Base-by-base conservation (phyloP, 2,797 vertebrate species). In the Hozukius guyotensis region DNA sequence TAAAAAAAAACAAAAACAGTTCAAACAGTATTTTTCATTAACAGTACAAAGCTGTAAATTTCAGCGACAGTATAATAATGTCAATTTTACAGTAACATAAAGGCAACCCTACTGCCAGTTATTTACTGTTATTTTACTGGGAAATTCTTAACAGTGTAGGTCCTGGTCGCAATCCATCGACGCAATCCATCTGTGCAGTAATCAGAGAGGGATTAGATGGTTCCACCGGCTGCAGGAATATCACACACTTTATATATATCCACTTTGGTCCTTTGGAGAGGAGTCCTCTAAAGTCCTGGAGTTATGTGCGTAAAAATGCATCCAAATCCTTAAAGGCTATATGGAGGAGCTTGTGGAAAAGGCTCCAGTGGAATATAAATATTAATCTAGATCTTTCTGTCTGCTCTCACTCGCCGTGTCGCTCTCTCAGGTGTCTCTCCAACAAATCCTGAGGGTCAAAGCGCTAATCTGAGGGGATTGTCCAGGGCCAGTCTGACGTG, bases 401-500 rank as follows among this genome's bases (percentile, higher is more conserved):
- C 68, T 55, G 66, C 60, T 75, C 59, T 34, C 69, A 24, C 29
- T 64, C 60, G 36, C 3, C 12, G 75, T 13, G 18, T 49, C 53
- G 36, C 34, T 63, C 61, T 6, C 68, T 71, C 87, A 81, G 75
- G 77, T 87, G 82, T 74, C 80, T 65, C 68, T 67, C 63, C 49
- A 68, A 87, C 77, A 92, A 93, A 93, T 94, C 93, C 93, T 66
- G 64, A 77, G 62, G 76, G 80, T 90, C 88, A 88, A 88, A 38
- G 81, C 84, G 71, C 83, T 95, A 94, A 94, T 94, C 93, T 86
- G 84, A 42, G 25, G 29, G 88, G 88, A 89, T 88, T 89, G 89
- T 83, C 55, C 55, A 36, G 4, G 69, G 64, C 55, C 32, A 72
- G 60, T 27, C 20, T 18, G 67, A 52, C 8, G 57, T 2, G 38